Evolutionary conservation across 1,140 invertebrate genomes (phyloP).

Genomic region (Adelges cooleyi): DNA sequence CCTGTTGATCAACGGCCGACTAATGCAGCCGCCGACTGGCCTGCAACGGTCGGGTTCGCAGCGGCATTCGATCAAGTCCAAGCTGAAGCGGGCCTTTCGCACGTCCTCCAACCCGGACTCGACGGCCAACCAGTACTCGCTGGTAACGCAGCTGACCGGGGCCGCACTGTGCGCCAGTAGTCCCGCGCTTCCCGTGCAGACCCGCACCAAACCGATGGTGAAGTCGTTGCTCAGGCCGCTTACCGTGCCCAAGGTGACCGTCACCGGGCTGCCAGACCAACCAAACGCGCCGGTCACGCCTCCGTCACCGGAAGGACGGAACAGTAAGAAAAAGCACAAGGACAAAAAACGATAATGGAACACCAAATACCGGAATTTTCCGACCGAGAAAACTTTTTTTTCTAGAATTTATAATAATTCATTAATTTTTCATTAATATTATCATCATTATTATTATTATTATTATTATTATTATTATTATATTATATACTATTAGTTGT

Average conservation of each 20-base stretch:
- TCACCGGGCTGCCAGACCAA: slow-evolving; percentile 33
- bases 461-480: no score
- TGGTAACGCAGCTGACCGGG: slow-evolving; percentile 49
- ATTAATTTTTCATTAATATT: no score
- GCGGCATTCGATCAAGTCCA: slow-evolving; percentile 43
- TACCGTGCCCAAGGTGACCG: slow-evolving; percentile 47
- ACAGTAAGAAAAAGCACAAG: slow-evolving; percentile 8
- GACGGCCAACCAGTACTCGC: slow-evolving; percentile 36
- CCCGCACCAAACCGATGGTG: slow-evolving; percentile 41
- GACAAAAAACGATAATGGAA: slow-evolving; percentile 15
- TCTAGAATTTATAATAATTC: no score
- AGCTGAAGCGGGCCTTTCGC: slow-evolving; percentile 46
- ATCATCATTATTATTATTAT: no score
- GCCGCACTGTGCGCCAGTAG: slow-evolving; percentile 51
- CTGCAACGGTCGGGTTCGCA: slow-evolving; percentile 31
- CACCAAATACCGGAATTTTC: no score
- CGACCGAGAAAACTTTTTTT: no score
- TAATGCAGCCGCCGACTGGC: slow-evolving; percentile 31
- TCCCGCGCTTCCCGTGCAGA: slow-evolving; percentile 44
- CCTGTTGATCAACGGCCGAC: slow-evolving; percentile 31
- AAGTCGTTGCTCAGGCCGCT: slow-evolving; percentile 47
- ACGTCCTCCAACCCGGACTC: slow-evolving; percentile 40
- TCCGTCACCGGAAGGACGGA: not conserved
- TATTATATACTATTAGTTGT: no score
- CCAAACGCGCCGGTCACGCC: not conserved